Conservation (phyloP, 2,797 vertebrate species). For the Ficedula albicollis region DNA sequence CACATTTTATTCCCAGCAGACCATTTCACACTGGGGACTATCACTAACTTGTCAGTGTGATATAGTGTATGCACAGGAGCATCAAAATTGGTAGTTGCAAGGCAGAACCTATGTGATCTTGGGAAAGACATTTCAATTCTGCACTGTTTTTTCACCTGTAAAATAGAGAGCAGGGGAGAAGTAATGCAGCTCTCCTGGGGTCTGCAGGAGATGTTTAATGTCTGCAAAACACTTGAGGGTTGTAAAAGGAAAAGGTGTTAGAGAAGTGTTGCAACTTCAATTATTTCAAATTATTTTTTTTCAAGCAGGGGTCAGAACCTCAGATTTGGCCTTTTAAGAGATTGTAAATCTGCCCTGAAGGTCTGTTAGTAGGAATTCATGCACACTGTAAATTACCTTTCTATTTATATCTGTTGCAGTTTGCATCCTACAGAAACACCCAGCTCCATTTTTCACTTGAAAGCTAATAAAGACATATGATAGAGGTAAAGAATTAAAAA, state of each 20-base stretch:
- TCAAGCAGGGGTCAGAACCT: not conserved
- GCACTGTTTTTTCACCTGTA: not conserved
- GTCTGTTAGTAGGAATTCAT: not conserved
- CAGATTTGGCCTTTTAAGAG: not conserved
- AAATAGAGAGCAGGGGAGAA: not conserved
- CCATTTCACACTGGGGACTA: not conserved
- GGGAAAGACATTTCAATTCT: not conserved
- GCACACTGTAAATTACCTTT: not conserved
- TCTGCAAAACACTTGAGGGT: not conserved
- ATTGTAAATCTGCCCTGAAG: not conserved
- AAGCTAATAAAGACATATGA: not conserved
- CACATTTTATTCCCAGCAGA: not conserved
- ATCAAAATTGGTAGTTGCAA: not conserved
- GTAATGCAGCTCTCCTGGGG: not conserved
- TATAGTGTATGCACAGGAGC: not conserved
- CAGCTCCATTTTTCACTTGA: not conserved
- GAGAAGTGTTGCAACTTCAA: not conserved
- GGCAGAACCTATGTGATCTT: not conserved
- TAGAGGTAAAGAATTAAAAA: not conserved
- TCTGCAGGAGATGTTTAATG: not conserved
- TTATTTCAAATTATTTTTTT: not conserved
- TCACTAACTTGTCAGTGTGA: not conserved
- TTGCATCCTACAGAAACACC: not conserved
- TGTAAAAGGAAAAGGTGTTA: not conserved
- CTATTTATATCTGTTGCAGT: not conserved